Evolutionary conservation across 2,797 vertebrate genomes (phyloP).

Genomic region (Hypotaenidia okinawae): DNA sequence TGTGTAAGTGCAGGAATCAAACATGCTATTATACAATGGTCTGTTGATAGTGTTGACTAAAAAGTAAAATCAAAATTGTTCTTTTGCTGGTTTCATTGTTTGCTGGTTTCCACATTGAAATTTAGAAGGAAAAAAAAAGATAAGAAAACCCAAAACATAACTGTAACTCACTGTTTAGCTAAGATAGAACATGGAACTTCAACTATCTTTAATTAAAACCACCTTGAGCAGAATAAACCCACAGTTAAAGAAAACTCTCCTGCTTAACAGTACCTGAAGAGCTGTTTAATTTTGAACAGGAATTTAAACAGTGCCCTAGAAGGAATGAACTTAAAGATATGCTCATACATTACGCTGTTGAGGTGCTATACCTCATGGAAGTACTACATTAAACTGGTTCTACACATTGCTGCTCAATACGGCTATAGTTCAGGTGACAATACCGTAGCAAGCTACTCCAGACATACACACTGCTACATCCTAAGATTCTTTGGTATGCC

Average conservation of each 20-base stretch:
- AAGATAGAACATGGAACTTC: background rate
- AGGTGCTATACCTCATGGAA: background rate
- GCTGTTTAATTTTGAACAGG: background rate
- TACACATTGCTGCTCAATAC: background rate
- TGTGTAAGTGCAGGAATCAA: background rate
- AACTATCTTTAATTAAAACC: background rate
- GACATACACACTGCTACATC: background rate
- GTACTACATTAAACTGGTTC: background rate
- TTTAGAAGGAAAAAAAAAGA: fast-evolving
- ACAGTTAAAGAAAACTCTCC: background rate
- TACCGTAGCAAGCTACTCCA: background rate
- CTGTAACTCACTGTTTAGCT: background rate
- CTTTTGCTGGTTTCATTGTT: background rate
- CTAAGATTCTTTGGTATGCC: background rate
- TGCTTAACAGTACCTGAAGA: background rate
- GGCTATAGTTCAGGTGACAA: fast-evolving
- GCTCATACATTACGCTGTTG: background rate
- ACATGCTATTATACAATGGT: background rate
- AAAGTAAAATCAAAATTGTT: background rate
- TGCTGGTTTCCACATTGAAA: background rate
- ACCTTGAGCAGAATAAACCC: background rate
- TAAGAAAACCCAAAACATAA: background rate
- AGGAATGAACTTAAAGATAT: background rate
- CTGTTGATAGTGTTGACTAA: background rate
- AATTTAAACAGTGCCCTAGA: background rate